phyloP scores from a whole-genome alignment of 2,888 invertebrate genomes.

The Andrena flavipes region DNA sequence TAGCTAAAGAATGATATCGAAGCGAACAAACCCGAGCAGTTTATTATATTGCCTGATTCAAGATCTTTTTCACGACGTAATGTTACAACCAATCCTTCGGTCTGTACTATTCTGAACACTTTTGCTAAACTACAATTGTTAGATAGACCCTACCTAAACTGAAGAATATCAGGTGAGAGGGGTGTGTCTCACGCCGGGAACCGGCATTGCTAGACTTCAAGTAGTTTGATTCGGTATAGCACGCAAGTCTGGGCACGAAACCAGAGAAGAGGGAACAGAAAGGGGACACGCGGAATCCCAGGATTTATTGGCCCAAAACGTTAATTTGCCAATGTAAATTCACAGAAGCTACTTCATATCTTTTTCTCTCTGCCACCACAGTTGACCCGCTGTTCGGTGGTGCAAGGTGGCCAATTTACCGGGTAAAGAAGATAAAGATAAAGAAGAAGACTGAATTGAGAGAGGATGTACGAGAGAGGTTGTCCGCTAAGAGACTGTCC shows the following conservation, averaged over 20 bases:
- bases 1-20: too few species aligned
- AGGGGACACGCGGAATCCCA: conserved; percentile 41
- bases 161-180: too few species aligned
- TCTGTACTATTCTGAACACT: too few species aligned
- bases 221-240: background rate
- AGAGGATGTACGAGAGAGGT: conserved; percentile 65
- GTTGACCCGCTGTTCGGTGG: conserved; percentile 61
- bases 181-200: too few species aligned
- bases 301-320: conserved; percentile 62
- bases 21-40: too few species aligned
- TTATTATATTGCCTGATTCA: too few species aligned
- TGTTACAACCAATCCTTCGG: too few species aligned
- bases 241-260: conserved; percentile 10
- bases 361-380: conserved; percentile 38
- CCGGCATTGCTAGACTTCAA: too few species aligned
- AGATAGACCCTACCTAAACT: too few species aligned
- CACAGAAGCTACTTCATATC: conserved; percentile 66
- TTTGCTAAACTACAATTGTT: too few species aligned
- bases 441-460: conserved; percentile 66
- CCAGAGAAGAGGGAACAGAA: conserved; percentile 18
- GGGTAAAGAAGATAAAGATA: conserved; percentile 83
- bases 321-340: conserved; percentile 66
- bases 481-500: conserved; percentile 70
- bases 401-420: conserved; percentile 74
- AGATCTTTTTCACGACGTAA: too few species aligned